phyloP scores from a whole-genome alignment of 1,140 invertebrate genomes.

The Conus ventricosus region DNA sequence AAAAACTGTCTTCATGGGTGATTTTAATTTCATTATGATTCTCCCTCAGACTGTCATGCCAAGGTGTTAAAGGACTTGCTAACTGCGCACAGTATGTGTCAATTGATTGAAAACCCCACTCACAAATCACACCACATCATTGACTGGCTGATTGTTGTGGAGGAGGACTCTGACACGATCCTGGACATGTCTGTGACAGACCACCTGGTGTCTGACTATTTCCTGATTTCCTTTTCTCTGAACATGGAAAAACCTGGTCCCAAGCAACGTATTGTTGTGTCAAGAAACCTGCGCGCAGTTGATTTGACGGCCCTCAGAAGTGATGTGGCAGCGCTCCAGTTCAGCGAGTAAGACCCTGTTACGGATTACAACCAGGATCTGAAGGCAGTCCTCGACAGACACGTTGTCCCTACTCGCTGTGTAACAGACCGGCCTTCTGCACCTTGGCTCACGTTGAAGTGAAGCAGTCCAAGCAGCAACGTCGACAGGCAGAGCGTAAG shows the following conservation, averaged over 20 bases:
- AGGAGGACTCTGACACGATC: background rate
- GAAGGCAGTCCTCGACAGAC: conserved; percentile 1
- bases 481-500: conserved; percentile 1
- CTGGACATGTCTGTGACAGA: conserved; percentile 1
- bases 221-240: background rate
- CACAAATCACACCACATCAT: conserved; percentile 13
- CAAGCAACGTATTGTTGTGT: background rate
- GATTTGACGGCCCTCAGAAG: background rate
- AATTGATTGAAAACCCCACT: background rate
- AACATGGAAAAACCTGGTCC: background rate
- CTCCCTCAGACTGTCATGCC: too few species aligned
- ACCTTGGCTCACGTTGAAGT: conserved; percentile 13
- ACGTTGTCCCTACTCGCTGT: background rate
- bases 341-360: background rate
- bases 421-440: background rate
- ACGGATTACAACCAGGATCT: background rate
- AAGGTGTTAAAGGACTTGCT: too few species aligned
- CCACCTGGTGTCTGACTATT: background rate
- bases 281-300: background rate
- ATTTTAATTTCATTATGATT: too few species aligned
- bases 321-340: conserved; percentile 12
- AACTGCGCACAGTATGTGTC: too few species aligned
- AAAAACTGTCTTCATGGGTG: too few species aligned
- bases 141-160: conserved; percentile 3
- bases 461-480: background rate